Conservation (phyloP, 2,888 invertebrate species). For the Caenorhabditis doughertyi region DNA sequence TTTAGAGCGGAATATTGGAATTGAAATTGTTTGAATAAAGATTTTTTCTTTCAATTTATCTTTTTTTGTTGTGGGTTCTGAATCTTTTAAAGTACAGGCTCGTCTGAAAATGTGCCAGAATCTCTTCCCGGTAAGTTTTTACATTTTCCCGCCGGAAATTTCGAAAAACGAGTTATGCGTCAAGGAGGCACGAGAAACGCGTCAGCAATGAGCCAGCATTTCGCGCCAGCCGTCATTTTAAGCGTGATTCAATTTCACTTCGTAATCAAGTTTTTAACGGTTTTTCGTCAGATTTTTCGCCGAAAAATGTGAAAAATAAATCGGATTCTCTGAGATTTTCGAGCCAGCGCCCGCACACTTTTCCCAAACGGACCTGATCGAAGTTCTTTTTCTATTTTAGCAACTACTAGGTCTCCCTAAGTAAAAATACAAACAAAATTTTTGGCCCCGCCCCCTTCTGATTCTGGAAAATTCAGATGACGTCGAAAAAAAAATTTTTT, state of each 20-base stretch:
- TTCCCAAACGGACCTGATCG: too few relatives aligned
- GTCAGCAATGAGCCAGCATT: constrained; percentile 15
- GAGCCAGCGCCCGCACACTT: too few relatives aligned
- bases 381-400: too few relatives aligned
- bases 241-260: constrained; percentile 51
- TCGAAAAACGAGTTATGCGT: constrained; percentile 10
- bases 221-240: constrained; percentile 34
- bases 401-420: too few relatives aligned
- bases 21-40: neutral
- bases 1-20: neutral
- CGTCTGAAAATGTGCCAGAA: neutral
- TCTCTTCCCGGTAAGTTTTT: constrained; percentile 18
- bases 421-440: too few relatives aligned
- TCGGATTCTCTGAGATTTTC: too few relatives aligned
- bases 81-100: neutral
- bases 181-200: constrained; percentile 20
- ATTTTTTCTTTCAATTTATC: neutral
- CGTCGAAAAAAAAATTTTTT: too few relatives aligned
- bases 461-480: too few relatives aligned
- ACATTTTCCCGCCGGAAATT: constrained; percentile 31
- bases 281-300: constrained; percentile 3
- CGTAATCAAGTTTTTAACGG: constrained; percentile 9
- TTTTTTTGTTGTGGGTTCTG: neutral
- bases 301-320: neutral
- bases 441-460: too few relatives aligned